Conservation (phyloP, 1,140 invertebrate genomes). For the Drosophila bipectinata region DNA sequence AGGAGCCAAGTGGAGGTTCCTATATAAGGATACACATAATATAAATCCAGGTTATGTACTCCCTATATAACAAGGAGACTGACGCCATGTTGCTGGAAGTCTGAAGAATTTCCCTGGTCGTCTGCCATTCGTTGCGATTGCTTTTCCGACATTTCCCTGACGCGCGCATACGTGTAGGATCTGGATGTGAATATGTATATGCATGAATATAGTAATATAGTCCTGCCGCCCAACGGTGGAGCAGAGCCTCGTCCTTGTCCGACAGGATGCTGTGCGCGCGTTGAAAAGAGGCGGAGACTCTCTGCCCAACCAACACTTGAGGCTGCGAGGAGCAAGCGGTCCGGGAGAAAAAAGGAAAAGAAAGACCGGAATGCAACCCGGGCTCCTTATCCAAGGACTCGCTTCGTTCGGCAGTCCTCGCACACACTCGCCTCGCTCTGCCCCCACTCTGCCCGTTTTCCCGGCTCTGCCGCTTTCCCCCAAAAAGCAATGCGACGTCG, state of each 20-base stretch:
- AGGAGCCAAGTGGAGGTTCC: conserved; percentile 3
- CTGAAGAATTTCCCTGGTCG: conserved; percentile 53
- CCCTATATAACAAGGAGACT: conserved; percentile 36
- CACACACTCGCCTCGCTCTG: conserved; percentile 13
- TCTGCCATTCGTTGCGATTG: conserved; percentile 68
- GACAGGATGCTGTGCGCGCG: conserved; percentile 79
- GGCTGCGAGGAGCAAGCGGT: conserved; percentile 23
- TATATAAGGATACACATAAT: conserved; percentile 2
- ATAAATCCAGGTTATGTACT: conserved; percentile 8
- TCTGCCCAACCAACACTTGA: conserved; percentile 52
- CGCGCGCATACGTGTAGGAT: conserved; percentile 71
- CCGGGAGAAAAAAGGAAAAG: conserved; percentile 36
- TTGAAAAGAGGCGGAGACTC: conserved; percentile 83
- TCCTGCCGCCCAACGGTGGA: conserved; percentile 37
- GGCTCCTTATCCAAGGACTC: conserved; percentile 10
- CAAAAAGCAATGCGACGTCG: conserved; percentile 43
- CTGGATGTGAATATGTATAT: conserved; percentile 10
- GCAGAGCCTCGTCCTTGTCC: conserved; percentile 39
- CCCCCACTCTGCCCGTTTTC: conserved; percentile 13
- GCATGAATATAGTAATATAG: conserved; percentile 30
- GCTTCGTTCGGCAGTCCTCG: conserved; percentile 24
- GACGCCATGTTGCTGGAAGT: conserved; percentile 61
- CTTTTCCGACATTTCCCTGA: conserved; percentile 44
- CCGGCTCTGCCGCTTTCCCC: conserved; percentile 40
- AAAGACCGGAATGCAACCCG: conserved; percentile 41